These are phyloP conservation scores for Festucalex cinctus DNA, from an alignment of 2,113 vertebrate genomes.

Conservation along the genomic window DNA sequence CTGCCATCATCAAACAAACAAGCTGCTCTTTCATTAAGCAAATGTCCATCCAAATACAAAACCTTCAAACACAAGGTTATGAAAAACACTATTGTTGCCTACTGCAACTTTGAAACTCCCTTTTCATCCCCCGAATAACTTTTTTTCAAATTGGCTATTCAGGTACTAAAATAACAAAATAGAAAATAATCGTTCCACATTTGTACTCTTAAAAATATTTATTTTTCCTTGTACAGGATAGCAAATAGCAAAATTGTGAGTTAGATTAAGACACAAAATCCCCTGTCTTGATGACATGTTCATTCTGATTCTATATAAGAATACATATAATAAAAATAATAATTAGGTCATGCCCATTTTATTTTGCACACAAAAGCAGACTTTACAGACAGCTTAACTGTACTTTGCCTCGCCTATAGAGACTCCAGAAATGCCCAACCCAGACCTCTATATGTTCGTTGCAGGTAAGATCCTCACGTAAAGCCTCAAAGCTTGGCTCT, in stretches of 20 bases:
- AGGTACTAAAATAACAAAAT: too few species aligned
- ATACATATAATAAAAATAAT: too few species aligned
- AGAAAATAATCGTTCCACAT: too few species aligned
- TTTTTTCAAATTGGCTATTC: too few species aligned
- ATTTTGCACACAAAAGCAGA: conserved; percentile 43
- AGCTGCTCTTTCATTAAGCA: conserved; percentile 24
- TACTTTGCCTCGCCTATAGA: conserved; percentile 4
- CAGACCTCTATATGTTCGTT: conserved; percentile 14
- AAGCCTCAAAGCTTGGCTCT: conserved; percentile 31
- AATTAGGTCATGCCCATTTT: conserved; percentile 39
- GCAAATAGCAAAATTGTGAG: too few species aligned
- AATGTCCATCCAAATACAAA: conserved; percentile 27
- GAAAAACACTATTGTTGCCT: conserved; percentile 8
- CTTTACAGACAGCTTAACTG: conserved; percentile 11
- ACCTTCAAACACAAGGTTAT: conserved; percentile 25
- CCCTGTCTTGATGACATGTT: too few species aligned
- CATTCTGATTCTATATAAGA: too few species aligned
- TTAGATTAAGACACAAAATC: too few species aligned
- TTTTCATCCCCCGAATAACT: too few species aligned
- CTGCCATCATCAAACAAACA: conserved; percentile 42
- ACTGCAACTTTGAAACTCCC: not conserved
- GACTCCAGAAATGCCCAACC: conserved; percentile 25
- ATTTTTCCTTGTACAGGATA: too few species aligned
- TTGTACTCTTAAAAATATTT: too few species aligned
- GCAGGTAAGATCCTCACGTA: conserved; percentile 2